Percentiles rank a stretch among this genome's conserved stretches.
These are phyloP conservation scores for Hoplodrina ambigua DNA, from an alignment of 2,888 invertebrate genomes.

Conservation along the genomic window DNA sequence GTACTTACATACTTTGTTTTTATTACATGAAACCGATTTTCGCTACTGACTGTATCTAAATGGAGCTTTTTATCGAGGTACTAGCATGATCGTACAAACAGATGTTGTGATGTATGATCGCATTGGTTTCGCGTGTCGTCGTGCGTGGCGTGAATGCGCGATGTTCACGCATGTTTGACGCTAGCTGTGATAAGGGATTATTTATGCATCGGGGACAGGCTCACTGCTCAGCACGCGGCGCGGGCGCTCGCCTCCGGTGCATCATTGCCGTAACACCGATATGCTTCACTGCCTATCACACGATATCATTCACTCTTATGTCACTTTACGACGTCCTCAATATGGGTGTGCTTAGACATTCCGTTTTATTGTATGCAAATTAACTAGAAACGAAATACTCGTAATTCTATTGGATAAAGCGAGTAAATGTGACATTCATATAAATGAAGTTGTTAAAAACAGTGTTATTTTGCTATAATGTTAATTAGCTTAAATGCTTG, in stretches of 20 bases:
- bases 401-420: slow-evolving; percentile 41
- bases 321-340: slow-evolving; percentile 51
- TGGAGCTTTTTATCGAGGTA: slow-evolving; percentile 6
- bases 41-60: neutral
- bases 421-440: slow-evolving; percentile 50
- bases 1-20: neutral
- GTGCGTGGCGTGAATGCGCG: slow-evolving; percentile 57
- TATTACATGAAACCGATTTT: neutral
- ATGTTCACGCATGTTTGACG: slow-evolving; percentile 63
- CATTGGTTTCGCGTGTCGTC: slow-evolving; percentile 38
- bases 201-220: slow-evolving; percentile 77
- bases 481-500: slow-evolving; percentile 11
- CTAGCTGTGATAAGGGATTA: slow-evolving; percentile 74
- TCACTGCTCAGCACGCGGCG: slow-evolving; percentile 32
- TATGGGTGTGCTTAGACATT: slow-evolving; percentile 57
- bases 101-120: slow-evolving; percentile 37
- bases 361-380: slow-evolving; percentile 67
- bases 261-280: slow-evolving; percentile 64
- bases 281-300: slow-evolving; percentile 60
- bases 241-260: slow-evolving; percentile 57
- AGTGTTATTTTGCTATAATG: slow-evolving; percentile 2
- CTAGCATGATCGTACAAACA: slow-evolving; percentile 23
- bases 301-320: slow-evolving; percentile 55
- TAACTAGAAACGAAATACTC: slow-evolving; percentile 48
- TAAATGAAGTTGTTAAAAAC: slow-evolving; percentile 36